Evolutionary conservation across 2,888 invertebrate genomes (phyloP).

Genomic region (Argyra leucocephala): DNA sequence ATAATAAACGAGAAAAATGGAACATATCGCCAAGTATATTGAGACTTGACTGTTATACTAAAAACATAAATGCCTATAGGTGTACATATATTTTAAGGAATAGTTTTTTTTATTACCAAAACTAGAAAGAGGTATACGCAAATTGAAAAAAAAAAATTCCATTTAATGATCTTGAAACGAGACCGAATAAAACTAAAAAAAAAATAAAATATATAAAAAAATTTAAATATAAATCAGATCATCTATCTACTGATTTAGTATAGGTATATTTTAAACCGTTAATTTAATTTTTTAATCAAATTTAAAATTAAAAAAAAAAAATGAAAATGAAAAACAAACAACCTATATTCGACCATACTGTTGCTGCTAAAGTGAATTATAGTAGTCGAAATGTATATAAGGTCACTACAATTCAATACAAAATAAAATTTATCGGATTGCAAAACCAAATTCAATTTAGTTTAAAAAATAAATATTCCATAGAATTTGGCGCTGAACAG

Average conservation of each 20-base stretch:
- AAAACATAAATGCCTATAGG: too few species aligned
- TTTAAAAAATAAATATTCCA: too few species aligned
- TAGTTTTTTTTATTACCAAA: not conserved
- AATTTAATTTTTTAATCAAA: not conserved
- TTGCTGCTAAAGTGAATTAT: not conserved
- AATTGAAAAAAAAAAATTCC: not conserved
- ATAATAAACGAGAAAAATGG: too few species aligned
- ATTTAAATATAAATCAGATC: slow-evolving; percentile 1
- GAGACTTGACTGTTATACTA: too few species aligned
- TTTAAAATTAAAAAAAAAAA: not conserved
- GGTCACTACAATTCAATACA: too few species aligned
- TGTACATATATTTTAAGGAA: not conserved
- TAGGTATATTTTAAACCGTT: not conserved
- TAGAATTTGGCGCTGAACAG: too few species aligned
- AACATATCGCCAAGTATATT: too few species aligned
- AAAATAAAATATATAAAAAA: not conserved
- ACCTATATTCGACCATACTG: not conserved
- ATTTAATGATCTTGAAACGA: not conserved
- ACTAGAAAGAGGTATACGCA: not conserved
- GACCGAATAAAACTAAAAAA: not conserved
- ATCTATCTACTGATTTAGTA: not conserved
- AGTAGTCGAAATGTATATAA: not conserved
- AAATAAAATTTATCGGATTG: too few species aligned
- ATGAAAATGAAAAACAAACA: not conserved
- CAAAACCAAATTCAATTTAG: not conserved